These are phyloP conservation scores for Holacanthus passer DNA, from an alignment of 2,113 vertebrate species.

Conservation along the genomic window DNA sequence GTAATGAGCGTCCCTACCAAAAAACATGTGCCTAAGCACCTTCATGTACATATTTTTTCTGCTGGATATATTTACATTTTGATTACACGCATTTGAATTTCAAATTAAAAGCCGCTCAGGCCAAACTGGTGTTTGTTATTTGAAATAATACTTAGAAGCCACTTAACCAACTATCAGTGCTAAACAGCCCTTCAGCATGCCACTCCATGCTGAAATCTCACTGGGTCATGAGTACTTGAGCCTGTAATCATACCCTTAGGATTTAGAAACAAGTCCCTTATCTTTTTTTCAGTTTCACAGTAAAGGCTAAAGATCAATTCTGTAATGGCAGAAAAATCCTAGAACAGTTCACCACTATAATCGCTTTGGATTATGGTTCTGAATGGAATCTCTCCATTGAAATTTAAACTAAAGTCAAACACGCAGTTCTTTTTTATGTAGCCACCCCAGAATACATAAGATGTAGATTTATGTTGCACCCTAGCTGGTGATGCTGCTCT, in stretches of 20 bases:
- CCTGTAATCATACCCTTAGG: constrained; percentile 7
- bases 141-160: neutral
- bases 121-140: neutral
- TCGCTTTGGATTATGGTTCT: neutral
- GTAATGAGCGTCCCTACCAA: neutral
- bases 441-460: neutral
- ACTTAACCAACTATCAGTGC: neutral
- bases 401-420: neutral
- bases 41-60: neutral
- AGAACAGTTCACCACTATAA: neutral
- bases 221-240: neutral
- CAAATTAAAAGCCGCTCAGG: neutral
- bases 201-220: neutral
- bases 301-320: constrained; percentile 7
- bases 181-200: neutral
- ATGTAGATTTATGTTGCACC: neutral
- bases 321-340: neutral
- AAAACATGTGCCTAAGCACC: neutral
- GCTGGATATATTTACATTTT: neutral
- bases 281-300: constrained; percentile 1
- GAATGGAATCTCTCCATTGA: neutral
- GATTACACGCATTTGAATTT: neutral
- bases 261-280: constrained; percentile 23
- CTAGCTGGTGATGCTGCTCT: neutral
- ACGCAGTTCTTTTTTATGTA: neutral